Base-by-base conservation (phyloP, 1,140 invertebrate genomes). In the Planococcus citri region DNA sequence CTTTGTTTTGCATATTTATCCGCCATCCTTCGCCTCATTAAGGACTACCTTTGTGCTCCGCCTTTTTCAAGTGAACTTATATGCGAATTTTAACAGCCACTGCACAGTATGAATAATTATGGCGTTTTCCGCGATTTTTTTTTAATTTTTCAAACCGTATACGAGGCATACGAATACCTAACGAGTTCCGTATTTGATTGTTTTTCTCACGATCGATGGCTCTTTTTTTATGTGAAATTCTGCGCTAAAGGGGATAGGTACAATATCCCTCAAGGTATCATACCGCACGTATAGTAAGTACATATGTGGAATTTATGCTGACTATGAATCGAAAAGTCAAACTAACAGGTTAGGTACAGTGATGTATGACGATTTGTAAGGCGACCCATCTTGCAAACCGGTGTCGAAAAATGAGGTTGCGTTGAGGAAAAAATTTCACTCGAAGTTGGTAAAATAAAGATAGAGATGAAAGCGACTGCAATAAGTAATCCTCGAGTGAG, bases 31-130 rank as follows among this genome's bases (percentile, higher is more conserved):
- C 60, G 60, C 22, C 60, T 64, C 60, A 64, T 64, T 64, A 64
- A 64, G 60, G 25, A 64, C 22, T 64, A 64, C 60, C 60, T 64
- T 64, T 64, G 60, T 64, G 60, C 60, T 27, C 60, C 60, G 60
- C 60, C 60, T 64, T 64, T 64, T 64, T 64, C 60, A 25, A 64
- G 60, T 64, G 60, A 64, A 64, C 60, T 64, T 64, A 64, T 64
- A 64, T 64, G 60, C 60, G 60, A 64, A 64, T 64, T 27, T 64
- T 25, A 64, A 64, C 60, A 64, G 25, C 60, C 60, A 27, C 25
- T 27, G 60, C 60, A 64, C 60, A 64, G 22, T 64, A 64, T 64
- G 60, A 64, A 64, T 64, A 64, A 27, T 64, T 25, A 64, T 27
- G 21, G 25, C 60, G 60, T 24, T 64, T 24, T 10, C 60, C 41